phyloP scores from a whole-genome alignment of 2,888 invertebrate species.

The Drosophila incognita region DNA sequence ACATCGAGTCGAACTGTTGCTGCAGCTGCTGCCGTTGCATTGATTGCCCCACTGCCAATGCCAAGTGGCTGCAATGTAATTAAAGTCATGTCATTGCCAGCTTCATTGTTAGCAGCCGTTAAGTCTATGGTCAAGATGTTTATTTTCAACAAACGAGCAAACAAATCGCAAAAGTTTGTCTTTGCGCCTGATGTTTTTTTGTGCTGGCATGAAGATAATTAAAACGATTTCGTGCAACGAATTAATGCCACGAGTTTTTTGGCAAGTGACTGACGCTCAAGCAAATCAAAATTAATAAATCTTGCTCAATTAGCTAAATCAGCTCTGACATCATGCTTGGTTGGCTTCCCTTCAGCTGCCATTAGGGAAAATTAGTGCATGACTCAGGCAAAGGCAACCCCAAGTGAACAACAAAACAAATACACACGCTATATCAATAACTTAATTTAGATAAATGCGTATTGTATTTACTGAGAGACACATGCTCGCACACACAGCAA shows the following conservation, averaged over 20 bases:
- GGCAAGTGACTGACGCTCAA: conserved; percentile 69
- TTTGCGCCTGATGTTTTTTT: conserved; percentile 15
- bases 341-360: not conserved
- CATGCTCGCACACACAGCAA: conserved; percentile 25
- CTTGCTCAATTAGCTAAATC: conserved; percentile 65
- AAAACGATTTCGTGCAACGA: conserved; percentile 48
- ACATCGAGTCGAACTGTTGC: conserved; percentile 24
- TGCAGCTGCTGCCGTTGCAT: conserved; percentile 38
- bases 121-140: conserved; percentile 32
- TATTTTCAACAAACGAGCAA: conserved; percentile 16
- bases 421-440: conserved; percentile 77
- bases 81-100: conserved; percentile 76
- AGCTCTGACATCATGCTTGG: conserved; percentile 46
- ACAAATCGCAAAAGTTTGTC: conserved; percentile 61
- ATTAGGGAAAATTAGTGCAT: conserved; percentile 16
- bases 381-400: conserved; percentile 23
- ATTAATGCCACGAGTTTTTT: conserved; percentile 23
- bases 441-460: conserved; percentile 82
- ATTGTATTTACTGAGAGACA: conserved; percentile 64
- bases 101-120: conserved; percentile 42
- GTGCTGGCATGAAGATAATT: conserved; percentile 42
- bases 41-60: conserved; percentile 46
- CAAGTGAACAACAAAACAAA: conserved; percentile 36
- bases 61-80: conserved; percentile 69
- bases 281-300: conserved; percentile 74